Evolutionary conservation across 2,797 vertebrate genomes (phyloP).

Genomic region (Semaprochilodus insignis): DNA sequence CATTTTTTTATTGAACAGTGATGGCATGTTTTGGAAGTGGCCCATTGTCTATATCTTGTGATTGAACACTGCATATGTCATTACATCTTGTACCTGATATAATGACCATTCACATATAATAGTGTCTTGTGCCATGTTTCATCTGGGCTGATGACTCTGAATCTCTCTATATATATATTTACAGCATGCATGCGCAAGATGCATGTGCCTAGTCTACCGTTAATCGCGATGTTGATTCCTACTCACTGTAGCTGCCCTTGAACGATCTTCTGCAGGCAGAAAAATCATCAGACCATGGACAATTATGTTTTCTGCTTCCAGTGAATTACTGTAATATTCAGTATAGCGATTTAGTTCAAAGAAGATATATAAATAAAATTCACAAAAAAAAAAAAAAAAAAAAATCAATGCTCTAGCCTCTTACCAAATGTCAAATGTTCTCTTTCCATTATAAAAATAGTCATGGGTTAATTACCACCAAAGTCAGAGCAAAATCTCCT

Average conservation of each 20-base stretch:
- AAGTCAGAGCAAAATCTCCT: slow-evolving; percentile 52
- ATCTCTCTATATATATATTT: not conserved
- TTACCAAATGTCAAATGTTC: not conserved
- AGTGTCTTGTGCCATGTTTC: not conserved
- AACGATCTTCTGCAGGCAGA: slow-evolving; percentile 29
- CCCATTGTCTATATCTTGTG: not conserved
- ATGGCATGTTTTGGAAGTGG: not conserved
- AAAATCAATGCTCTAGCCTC: not conserved
- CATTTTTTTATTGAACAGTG: too few species aligned
- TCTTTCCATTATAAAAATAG: slow-evolving; percentile 32
- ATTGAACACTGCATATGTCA: not conserved
- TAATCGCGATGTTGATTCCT: slow-evolving; percentile 40
- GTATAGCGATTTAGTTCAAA: slow-evolving; percentile 27
- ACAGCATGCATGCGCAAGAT: not conserved
- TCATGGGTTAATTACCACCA: slow-evolving; percentile 47
- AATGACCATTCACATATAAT: not conserved
- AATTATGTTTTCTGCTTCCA: slow-evolving; percentile 27
- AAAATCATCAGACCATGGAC: slow-evolving; percentile 37
- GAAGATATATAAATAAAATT: not conserved
- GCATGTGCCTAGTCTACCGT: slow-evolving; percentile 5
- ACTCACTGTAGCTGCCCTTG: slow-evolving; percentile 11
- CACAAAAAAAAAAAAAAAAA: too few species aligned
- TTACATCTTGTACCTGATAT: not conserved
- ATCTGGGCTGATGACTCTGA: not conserved
- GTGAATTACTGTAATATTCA: slow-evolving; percentile 9